Evolutionary conservation across 2,113 vertebrate genomes (phyloP).

Genomic region (Noctilio leporinus): DNA sequence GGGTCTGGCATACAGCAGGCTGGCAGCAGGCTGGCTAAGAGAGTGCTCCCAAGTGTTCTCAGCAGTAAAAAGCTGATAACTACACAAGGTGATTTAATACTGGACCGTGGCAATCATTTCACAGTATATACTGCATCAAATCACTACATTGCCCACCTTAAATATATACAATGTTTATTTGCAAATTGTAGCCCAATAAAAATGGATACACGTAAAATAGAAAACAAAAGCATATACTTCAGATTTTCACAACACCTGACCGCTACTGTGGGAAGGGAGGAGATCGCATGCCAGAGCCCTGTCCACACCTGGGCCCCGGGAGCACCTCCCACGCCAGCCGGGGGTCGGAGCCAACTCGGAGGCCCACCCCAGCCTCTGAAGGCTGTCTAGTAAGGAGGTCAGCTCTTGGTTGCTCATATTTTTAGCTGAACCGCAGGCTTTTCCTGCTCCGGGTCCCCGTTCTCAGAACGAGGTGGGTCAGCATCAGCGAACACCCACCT

Average conservation of each 20-base stretch:
- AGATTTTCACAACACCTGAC: background rate
- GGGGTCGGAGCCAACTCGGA: background rate
- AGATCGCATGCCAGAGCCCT: fast-evolving
- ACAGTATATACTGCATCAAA: background rate
- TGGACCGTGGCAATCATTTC: background rate
- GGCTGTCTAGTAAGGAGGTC: background rate
- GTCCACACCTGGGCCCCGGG: background rate
- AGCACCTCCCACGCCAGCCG: background rate
- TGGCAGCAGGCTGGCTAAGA: background rate
- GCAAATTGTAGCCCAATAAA: background rate
- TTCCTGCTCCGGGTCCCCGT: background rate
- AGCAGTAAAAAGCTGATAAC: background rate
- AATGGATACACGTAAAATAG: background rate
- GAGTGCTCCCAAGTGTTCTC: background rate
- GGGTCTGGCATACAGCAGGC: fast-evolving
- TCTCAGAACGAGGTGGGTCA: background rate
- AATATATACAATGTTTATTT: background rate
- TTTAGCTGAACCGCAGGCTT: background rate
- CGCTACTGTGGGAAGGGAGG: background rate
- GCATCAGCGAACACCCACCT: background rate
- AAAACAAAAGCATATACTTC: background rate
- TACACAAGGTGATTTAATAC: background rate
- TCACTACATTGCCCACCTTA: background rate
- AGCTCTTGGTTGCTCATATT: background rate
- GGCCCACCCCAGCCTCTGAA: background rate